Base-by-base conservation (phyloP, 2,797 vertebrate species). In the Apodemus agrarius region DNA sequence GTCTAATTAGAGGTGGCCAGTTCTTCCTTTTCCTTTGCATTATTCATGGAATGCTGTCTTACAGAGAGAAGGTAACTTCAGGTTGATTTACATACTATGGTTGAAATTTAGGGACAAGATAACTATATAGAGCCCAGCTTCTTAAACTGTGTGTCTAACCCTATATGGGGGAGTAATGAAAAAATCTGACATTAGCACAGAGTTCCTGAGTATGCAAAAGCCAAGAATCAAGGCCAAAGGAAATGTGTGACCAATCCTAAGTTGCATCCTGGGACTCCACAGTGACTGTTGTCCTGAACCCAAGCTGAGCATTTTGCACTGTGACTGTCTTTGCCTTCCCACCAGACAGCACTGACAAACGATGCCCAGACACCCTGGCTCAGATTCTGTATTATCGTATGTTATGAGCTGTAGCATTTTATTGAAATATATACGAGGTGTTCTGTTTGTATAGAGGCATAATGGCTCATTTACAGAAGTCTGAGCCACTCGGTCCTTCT, bases 1-100 rank as follows among this genome's bases (percentile, higher is more conserved):
- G 24, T 34, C 52, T 46, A 16, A 63, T 34, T 87, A 34, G 61
- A 72, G 14, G 24, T 46, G 82, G 26, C n/a, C n/a, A 40, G 9
- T 40, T 61, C 4, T 69, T 86, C 46, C 78, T 97, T 96, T 61
- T 52, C 72, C 29, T 91, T 93, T 87, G n/a, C 16, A 31, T 91
- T 81, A 52, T 46, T 52, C 34, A 29, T 17, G 4, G 31, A 90
- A 94, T 26, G 24, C 24, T 74, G 6, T 63, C 88, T 95, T 59
- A 49, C 69, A 67, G 52, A 86, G 26, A 67, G 65, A 67, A 52
- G n/a, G 21, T 29, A 31, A 65, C 37, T 72, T 16, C 21, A 34
- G 22, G 43, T 31, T 95, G 24, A 43, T 24, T 57, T 75, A 46
- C 17, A 37, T 1, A 26, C 7, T 6, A 4, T 49, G 31, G 31